These are phyloP conservation scores for Haliclystus octoradiatus DNA, from an alignment of 30 jellyfish, hydroid and myxozoan species.

Conservation along the genomic window DNA sequence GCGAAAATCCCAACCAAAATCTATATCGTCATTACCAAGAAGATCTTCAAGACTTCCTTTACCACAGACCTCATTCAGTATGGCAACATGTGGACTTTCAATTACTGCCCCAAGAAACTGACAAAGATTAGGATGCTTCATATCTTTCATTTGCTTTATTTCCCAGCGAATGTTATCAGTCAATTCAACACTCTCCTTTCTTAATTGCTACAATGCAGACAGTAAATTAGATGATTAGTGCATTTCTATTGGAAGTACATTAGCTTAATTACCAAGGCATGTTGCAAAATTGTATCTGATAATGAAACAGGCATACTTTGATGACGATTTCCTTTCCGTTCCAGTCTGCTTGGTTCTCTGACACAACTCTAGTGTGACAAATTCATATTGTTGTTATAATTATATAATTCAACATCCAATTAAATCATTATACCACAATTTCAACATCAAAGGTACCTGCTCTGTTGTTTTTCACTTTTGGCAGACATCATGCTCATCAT, in stretches of 20 bases:
- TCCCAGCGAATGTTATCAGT: slow-evolving; percentile 38
- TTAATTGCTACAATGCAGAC: not conserved
- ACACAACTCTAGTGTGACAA: slow-evolving; percentile 4
- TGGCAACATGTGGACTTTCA: slow-evolving; percentile 27
- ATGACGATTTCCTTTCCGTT: slow-evolving; percentile 48
- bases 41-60: slow-evolving; percentile 49
- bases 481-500: slow-evolving; percentile 39
- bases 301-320: slow-evolving; percentile 27
- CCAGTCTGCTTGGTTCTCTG: slow-evolving; percentile 47
- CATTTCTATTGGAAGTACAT: too few species aligned
- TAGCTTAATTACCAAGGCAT: too few species aligned
- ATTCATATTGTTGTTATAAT: too few species aligned
- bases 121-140: slow-evolving; percentile 45
- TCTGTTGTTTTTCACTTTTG: slow-evolving; percentile 13
- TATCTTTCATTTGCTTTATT: slow-evolving; percentile 41
- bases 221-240: too few species aligned
- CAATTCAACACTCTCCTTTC: slow-evolving; percentile 28
- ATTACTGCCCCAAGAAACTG: slow-evolving; percentile 38
- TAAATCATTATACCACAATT: too few species aligned
- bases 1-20: slow-evolving; percentile 48
- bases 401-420: too few species aligned
- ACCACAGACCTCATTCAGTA: slow-evolving; percentile 49
- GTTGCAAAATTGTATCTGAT: too few species aligned
- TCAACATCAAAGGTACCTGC: too few species aligned
- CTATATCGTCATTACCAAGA: slow-evolving; percentile 24